These are phyloP conservation scores for Agrochola macilenta DNA, from an alignment of 2,888 invertebrate species.

Conservation along the genomic window DNA sequence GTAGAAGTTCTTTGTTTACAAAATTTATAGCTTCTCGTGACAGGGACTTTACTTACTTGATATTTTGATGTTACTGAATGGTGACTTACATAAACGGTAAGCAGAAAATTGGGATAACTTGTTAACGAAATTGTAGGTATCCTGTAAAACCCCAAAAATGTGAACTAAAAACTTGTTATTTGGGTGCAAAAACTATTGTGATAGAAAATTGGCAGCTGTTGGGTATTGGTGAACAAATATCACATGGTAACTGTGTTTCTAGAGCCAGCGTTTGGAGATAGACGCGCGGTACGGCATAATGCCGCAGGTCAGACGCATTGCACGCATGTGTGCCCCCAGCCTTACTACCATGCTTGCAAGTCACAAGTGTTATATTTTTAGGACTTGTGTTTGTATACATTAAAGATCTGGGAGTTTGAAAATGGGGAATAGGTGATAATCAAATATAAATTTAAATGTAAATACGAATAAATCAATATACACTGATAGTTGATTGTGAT, in stretches of 20 bases:
- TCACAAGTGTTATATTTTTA: constrained; percentile 2
- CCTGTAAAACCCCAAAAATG: not conserved
- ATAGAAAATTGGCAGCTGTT: constrained; percentile 26
- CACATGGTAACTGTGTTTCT: constrained; percentile 86
- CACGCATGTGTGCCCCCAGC: constrained; percentile 85
- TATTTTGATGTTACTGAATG: not conserved
- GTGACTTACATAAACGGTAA: not conserved
- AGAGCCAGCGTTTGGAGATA: constrained; percentile 98
- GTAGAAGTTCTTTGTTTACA: too few relatives aligned
- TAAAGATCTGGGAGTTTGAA: not conserved
- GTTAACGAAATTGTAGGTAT: not conserved
- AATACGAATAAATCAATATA: too few relatives aligned
- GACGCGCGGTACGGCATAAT: constrained; percentile 96
- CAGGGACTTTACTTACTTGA: too few relatives aligned
- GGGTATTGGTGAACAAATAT: constrained; percentile 49
- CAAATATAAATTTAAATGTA: too few relatives aligned
- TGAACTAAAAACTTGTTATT: not conserved
- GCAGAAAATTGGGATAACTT: not conserved
- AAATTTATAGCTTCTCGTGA: too few relatives aligned
- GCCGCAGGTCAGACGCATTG: constrained; percentile 94
- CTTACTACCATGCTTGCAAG: constrained; percentile 70
- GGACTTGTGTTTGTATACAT: not conserved
- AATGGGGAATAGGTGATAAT: too few relatives aligned
- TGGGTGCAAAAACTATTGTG: not conserved
- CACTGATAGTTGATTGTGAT: too few relatives aligned